phyloP scores from a whole-genome alignment of 2,797 vertebrate species.

The Coluber constrictor region DNA sequence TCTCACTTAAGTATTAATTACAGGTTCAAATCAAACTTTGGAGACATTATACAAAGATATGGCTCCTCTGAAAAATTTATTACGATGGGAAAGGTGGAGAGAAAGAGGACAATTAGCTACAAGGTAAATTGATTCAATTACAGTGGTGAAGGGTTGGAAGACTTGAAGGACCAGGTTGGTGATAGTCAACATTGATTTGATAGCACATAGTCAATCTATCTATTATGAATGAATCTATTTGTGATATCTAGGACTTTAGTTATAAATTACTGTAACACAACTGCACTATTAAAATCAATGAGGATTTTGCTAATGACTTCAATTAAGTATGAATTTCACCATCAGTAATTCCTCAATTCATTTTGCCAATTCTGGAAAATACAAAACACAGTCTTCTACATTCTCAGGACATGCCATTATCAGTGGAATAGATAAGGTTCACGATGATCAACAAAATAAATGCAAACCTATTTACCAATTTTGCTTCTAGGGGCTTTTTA shows the following conservation, averaged over 20 bases:
- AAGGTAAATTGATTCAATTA: background rate
- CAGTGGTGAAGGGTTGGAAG: background rate
- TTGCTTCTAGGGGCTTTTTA: background rate
- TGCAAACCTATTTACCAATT: background rate
- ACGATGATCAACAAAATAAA: background rate
- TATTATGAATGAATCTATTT: slow-evolving; percentile 21
- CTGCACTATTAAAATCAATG: background rate
- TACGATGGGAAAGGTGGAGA: background rate
- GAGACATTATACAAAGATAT: background rate
- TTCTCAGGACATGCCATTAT: background rate
- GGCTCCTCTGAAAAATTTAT: background rate
- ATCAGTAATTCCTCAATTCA: background rate
- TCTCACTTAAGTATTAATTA: background rate
- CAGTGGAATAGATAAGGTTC: background rate
- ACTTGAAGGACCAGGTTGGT: background rate
- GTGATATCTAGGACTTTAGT: background rate
- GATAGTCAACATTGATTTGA: background rate
- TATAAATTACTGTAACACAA: background rate
- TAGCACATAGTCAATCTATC: background rate
- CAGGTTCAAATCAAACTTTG: background rate
- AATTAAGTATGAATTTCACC: background rate
- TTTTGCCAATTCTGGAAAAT: background rate
- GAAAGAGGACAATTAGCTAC: background rate
- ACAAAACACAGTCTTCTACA: background rate
- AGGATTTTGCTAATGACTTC: slow-evolving; percentile 1